Base-by-base conservation (phyloP, 2,888 invertebrate genomes). In the Dicyrtomina minuta region DNA sequence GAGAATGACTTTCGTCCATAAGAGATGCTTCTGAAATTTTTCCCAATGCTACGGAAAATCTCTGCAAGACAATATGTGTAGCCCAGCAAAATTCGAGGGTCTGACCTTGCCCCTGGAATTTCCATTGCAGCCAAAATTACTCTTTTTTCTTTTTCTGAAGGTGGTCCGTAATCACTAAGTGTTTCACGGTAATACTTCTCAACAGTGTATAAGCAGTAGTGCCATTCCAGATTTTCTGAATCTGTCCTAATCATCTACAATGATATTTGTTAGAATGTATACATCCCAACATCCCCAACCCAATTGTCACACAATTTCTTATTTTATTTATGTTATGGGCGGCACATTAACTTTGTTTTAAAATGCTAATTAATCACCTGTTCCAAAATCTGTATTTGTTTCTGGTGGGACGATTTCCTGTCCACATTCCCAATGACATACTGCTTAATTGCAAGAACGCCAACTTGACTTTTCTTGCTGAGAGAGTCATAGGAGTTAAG, bases 361-460 rank as follows among this genome's bases (percentile, higher is more conserved):
- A 20, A 51, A n/a, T 51, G n/a, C n/a, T n/a, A 22, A 12, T 12
- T 12, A 51, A 51, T 26, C 8, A 56, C 56, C 56, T 56, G n/a
- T 27, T 24, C 33, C 5, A 56, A 13, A n/a, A 56, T 13, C 56
- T 10, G 3, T 13, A 56, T 56, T 27, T 56, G 56, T 6, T 26
- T 10, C 22, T 24, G 8, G 22, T 56, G 33, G 3, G 33, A 33
- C 5, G 13, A 33, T 56, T 13, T 27, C 15, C 26, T 12, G 17
- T 33, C 22, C 27, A 56, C 15, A 56, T 56, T 56, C 17, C 56
- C 56, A 33, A 56, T 56, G n/a, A 56, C 26, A n/a, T 27, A 24
- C 27, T 56, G 56, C 27, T 56, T 56, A 24, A 56, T 10, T n/a
- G 26, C 27, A 8, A 56, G 26, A 5, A 56, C 27, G 15, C 56